A percentile compares a stretch with the other conserved stretches of the same genome.
Evolutionary conservation across 2,797 vertebrate species (phyloP).

Genomic region (Eupleurogrammus muticus): DNA sequence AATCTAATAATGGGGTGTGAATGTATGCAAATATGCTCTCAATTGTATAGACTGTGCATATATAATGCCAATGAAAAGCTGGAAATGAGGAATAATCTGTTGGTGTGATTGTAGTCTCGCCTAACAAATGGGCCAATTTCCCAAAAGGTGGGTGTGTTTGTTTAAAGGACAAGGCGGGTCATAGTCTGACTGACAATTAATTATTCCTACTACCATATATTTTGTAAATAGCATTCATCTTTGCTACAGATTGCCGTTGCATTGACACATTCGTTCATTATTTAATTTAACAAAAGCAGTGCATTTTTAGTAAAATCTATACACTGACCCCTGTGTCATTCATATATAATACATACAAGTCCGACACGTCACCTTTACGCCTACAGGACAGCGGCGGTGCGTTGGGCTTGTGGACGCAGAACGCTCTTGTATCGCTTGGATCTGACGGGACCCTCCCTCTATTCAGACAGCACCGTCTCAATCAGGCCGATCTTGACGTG

Average conservation of each 20-base stretch:
- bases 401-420: not conserved
- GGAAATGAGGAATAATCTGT: not conserved
- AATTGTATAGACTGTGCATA: not conserved
- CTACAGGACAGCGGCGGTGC: not conserved
- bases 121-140: not conserved
- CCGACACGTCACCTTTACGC: not conserved
- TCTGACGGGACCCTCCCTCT: slow-evolving; percentile 67
- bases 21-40: not conserved
- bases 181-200: not conserved
- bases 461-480: slow-evolving; percentile 7
- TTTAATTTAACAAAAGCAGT: not conserved
- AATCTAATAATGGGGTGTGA: not conserved
- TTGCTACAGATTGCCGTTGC: not conserved
- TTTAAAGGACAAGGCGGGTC: not conserved
- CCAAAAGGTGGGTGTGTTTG: not conserved
- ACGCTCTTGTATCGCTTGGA: not conserved
- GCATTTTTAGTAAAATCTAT: not conserved
- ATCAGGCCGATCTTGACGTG: slow-evolving; percentile 38
- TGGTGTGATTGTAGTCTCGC: not conserved
- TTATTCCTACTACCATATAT: not conserved
- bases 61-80: not conserved
- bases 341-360: too few relatives aligned
- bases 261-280: not conserved
- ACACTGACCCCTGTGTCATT: not conserved
- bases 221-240: not conserved